These are phyloP conservation scores for Cardinalis cardinalis DNA, from an alignment of 2,113 vertebrate species.

Conservation along the genomic window DNA sequence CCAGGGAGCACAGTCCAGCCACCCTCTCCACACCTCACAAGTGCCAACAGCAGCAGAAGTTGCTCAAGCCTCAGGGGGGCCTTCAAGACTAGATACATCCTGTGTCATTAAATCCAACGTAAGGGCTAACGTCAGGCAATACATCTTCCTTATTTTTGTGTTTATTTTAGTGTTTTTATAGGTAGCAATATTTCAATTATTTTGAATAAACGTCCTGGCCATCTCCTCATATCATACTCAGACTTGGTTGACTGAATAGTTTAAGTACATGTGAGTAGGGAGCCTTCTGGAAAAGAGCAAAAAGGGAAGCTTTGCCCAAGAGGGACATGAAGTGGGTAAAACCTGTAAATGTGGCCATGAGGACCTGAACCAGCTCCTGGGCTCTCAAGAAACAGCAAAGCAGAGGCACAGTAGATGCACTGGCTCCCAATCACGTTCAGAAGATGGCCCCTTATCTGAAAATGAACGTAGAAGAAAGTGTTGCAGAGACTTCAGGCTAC, in stretches of 20 bases:
- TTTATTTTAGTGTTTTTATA: not conserved
- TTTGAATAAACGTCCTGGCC: rapidly evolving
- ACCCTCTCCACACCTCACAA: not conserved
- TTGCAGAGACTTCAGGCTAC: not conserved
- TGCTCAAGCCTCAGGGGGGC: rapidly evolving
- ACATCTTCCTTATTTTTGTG: not conserved
- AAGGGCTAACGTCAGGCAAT: not conserved
- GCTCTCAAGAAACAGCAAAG: not conserved
- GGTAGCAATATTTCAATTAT: not conserved
- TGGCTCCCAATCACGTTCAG: not conserved
- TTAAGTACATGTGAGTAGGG: rapidly evolving
- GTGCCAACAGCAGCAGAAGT: not conserved
- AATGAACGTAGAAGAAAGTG: not conserved
- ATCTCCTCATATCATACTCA: not conserved
- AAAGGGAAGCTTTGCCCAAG: not conserved
- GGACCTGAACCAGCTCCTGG: not conserved
- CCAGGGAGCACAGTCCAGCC: not conserved
- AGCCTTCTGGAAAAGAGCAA: not conserved
- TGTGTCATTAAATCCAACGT: not conserved
- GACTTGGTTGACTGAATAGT: rapidly evolving
- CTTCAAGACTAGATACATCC: not conserved
- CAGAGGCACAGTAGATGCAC: not conserved
- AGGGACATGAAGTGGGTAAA: not conserved
- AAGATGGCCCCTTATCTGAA: not conserved
- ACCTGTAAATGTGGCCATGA: rapidly evolving